Conservation (phyloP, 2,888 invertebrate species). For the Isoperla grammatica region DNA sequence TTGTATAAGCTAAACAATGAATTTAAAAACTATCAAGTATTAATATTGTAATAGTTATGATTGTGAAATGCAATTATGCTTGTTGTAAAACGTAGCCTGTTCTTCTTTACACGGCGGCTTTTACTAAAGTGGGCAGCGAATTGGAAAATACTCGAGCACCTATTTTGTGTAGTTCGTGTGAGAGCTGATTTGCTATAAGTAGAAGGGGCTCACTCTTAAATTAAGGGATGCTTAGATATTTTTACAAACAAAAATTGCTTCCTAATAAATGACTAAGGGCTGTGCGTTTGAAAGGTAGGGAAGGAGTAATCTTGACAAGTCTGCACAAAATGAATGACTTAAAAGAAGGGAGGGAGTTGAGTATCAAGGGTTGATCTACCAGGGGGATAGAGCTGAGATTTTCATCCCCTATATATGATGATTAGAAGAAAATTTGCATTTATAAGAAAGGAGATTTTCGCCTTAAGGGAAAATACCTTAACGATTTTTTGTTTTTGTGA, state of each 20-base stretch:
- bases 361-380: slow-evolving; percentile 12
- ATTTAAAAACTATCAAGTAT: no score
- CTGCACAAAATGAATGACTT: slow-evolving; percentile 24
- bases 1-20: no score
- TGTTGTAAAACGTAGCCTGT: no score
- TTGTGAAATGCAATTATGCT: no score
- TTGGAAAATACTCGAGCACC: no score
- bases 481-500: slow-evolving; percentile 12
- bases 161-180: no score
- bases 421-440: slow-evolving; percentile 17
- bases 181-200: neutral
- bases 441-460: slow-evolving; percentile 12
- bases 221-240: neutral
- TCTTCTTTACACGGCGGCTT: no score
- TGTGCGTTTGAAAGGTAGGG: slow-evolving; percentile 15
- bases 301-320: slow-evolving; percentile 22
- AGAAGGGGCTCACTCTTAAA: neutral
- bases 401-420: slow-evolving; percentile 16
- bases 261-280: slow-evolving; percentile 25
- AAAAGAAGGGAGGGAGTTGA: slow-evolving; percentile 10
- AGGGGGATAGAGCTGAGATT: slow-evolving; percentile 10
- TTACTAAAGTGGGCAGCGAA: no score
- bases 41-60: no score
- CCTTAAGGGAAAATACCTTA: slow-evolving; percentile 7
- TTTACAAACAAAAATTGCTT: slow-evolving; percentile 11